Evolutionary conservation across 2,113 vertebrate genomes (phyloP).

Genomic region (Phocoena phocoena): DNA sequence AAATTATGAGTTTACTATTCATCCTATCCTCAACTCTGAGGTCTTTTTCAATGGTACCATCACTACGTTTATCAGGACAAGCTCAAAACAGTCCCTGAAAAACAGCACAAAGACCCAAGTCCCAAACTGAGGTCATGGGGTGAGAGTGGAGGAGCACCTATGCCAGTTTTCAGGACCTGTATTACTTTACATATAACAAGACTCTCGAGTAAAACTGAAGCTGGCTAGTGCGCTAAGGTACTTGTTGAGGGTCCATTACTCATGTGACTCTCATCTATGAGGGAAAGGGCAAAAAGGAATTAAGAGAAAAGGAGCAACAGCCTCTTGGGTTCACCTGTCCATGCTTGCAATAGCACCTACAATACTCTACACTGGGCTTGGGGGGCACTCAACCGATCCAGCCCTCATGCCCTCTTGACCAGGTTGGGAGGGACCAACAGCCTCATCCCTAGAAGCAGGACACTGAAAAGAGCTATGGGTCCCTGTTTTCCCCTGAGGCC

Average conservation of each 20-base stretch:
- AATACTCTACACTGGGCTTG: background rate
- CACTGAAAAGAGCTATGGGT: background rate
- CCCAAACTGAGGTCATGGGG: background rate
- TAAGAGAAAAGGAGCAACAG: background rate
- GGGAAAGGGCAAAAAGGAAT: background rate
- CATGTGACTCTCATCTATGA: background rate
- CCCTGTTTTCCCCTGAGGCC: background rate
- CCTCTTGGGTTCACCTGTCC: background rate
- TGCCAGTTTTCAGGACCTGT: background rate
- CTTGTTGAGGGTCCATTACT: background rate
- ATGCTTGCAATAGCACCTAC: background rate
- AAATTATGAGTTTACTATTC: background rate
- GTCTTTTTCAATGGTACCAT: background rate
- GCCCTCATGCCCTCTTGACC: background rate
- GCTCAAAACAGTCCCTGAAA: background rate
- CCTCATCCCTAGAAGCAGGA: background rate
- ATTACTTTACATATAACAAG: background rate
- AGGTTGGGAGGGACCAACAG: background rate
- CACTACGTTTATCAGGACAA: background rate
- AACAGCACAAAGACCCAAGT: background rate
- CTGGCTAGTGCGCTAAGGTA: background rate
- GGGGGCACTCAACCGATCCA: background rate
- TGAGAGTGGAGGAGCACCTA: background rate
- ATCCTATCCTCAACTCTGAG: background rate
- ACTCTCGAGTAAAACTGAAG: background rate